Evolutionary conservation across 2,888 invertebrate genomes (phyloP), one percentile per base, ranked within the genome.

Genomic region (Drosophila maculinotata): DNA sequence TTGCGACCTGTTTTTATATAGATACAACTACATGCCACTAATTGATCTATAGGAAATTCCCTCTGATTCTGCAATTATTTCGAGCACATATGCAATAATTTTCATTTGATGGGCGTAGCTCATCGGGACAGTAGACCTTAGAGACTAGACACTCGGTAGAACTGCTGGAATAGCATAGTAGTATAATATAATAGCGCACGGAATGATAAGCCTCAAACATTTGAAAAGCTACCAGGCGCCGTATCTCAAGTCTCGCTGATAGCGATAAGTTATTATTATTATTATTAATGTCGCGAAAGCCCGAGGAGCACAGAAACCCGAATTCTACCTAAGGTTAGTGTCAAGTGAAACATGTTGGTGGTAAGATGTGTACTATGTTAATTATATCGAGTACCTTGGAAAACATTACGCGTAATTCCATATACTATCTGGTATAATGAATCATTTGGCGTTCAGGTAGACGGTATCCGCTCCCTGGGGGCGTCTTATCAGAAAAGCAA

Each of bases 171-270:
- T 12, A 20, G 20, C 8, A 41, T 54, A 12, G 36, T 48, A 39
- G 2, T 17, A 12, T 25, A n/a, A 30, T 36, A 44, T 20, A 10
- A 36, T 41, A 14, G 49, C 26, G 12, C 25, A 49, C 58, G 52
- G 56, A 59, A 76, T 66, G 74, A 76, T 74, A 74, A 76, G 74
- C 48, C 38, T 6, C 25, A 35, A 60, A 41, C 23, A 52, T 76
- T 66, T 66, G 39, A 76, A 49, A 75, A 70, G 49, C 48, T 36
- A 15, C n/a, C 33, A 48, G 54, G 44, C 59, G 70, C 52, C 76
- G 28, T 72, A 75, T 72, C 72, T 64, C 70, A 69, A 48, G 72
- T 65, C 70, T 35, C 57, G 47, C 66, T 74, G 78, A 76, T 78
- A 78, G 56, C 78, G 74, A 76, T 76, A 76, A 74, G 74, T 48